Base-by-base conservation (phyloP, 1,140 invertebrate genomes). In the Drosophila albomicans region DNA sequence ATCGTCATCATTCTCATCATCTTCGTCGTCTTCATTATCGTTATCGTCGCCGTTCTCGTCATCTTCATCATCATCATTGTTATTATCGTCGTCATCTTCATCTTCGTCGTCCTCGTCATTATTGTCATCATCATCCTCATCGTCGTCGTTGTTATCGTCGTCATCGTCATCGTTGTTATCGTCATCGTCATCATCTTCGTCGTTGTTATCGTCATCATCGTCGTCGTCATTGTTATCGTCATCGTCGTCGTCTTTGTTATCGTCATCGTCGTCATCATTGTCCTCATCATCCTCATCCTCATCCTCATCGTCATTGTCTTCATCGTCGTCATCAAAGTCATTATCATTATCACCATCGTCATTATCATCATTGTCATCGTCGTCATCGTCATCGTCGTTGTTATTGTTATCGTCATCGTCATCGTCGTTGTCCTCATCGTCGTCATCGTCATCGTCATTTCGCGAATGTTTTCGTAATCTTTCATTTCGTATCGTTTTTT, bases 41-140 rank as follows among this genome's bases (percentile, higher is more conserved):
- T 92, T 75, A 0, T 92, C 73, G 5, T 92, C 82, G n/a, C 93
- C 82, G 8, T 92, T 69, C 10, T 92, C 86, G 4, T 93, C 79
- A 35, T 92, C 82, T 3, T 86, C 45, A 0, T 78, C 15, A 0
- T 81, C 32, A 0, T 76, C 11, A 1, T 73, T 52, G 1, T 79
- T 46, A 6, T 78, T 45, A 1, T 92, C 73, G 15, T 90, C 81
- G 2, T 91, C 69, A 32, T 92, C 84, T 0, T 75, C 25, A 25
- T 93, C 82, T 43, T 86, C 78, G 32, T 91, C 82, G 16, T 93
- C 86, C n/a, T 94, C 91, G 28, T 94, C 91, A 63, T 94, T 92
- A 52, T 94, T n/a, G 1, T 61, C 15, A 0, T 75, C 32, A 0
- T 76, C 28, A 0, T 76, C 78, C 8, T 91, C 72, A 1, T 90